Conservation (phyloP, 37 sponge, comb jelly and placozoan species). For the Aplysina aerophoba region DNA sequence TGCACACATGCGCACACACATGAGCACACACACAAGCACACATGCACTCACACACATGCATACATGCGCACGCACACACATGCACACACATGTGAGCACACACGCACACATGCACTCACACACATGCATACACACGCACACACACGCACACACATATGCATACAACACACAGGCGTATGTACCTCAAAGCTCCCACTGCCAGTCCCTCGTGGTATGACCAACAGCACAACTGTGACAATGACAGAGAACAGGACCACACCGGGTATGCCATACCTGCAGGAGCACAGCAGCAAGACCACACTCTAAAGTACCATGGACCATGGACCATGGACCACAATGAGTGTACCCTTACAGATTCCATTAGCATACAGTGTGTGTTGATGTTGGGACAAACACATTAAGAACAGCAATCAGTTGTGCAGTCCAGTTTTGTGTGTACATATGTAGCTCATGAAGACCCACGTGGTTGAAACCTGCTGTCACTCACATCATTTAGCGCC, state of each 20-base stretch:
- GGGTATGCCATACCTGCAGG: constrained; percentile 62
- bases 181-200: background rate
- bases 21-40: background rate
- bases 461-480: no score
- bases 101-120: constrained; percentile 9
- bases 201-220: constrained; percentile 59
- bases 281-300: background rate
- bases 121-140: constrained; percentile 20
- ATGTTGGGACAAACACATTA: no score
- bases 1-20: background rate
- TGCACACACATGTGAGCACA: background rate
- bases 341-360: no score
- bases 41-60: constrained; percentile 26
- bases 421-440: no score
- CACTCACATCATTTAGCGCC: no score
- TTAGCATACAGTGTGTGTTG: no score
- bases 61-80: constrained; percentile 21
- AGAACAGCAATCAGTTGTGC: no score
- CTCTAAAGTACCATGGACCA: background rate
- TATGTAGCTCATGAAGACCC: no score
- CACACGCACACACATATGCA: background rate
- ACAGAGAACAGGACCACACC: constrained; percentile 45
- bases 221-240: constrained; percentile 41
- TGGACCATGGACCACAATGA: background rate
- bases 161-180: background rate